phyloP scores from a whole-genome alignment of 2,113 vertebrate species.

The Verasper variegatus region DNA sequence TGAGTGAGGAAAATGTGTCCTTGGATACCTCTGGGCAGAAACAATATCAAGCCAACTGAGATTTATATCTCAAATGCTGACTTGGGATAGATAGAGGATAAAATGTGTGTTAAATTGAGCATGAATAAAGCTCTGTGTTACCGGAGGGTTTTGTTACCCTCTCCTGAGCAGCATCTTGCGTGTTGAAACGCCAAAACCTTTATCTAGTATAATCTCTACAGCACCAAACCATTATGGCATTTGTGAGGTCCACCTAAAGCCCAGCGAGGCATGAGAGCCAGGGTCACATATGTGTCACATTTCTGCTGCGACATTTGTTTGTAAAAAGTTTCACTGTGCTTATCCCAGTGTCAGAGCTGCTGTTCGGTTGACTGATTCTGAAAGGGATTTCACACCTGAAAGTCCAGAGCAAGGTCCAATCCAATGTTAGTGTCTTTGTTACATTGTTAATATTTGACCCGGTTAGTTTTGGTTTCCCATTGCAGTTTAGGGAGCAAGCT shows the following conservation, averaged over 20 bases:
- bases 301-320: not conserved
- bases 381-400: too few species aligned
- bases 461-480: too few species aligned
- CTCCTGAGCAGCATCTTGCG: slow-evolving; percentile 24
- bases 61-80: slow-evolving; percentile 57
- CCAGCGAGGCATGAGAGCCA: not conserved
- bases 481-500: too few species aligned
- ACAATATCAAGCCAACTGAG: slow-evolving; percentile 45
- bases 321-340: not conserved
- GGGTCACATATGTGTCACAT: not conserved
- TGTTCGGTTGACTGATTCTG: too few species aligned
- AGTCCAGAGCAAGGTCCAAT: too few species aligned
- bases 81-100: slow-evolving; percentile 57
- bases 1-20: slow-evolving; percentile 16
- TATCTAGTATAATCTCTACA: slow-evolving; percentile 15
- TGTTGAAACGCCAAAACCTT: slow-evolving; percentile 17
- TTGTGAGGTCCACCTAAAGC: not conserved
- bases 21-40: slow-evolving; percentile 45
- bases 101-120: slow-evolving; percentile 74
- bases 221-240: not conserved
- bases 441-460: too few species aligned
- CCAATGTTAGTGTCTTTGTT: too few species aligned
- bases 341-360: too few species aligned
- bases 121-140: slow-evolving; percentile 61
- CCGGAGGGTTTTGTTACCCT: slow-evolving; percentile 31